Conservation (phyloP, 2,113 vertebrate genomes). For the Megaceryle maxima region DNA sequence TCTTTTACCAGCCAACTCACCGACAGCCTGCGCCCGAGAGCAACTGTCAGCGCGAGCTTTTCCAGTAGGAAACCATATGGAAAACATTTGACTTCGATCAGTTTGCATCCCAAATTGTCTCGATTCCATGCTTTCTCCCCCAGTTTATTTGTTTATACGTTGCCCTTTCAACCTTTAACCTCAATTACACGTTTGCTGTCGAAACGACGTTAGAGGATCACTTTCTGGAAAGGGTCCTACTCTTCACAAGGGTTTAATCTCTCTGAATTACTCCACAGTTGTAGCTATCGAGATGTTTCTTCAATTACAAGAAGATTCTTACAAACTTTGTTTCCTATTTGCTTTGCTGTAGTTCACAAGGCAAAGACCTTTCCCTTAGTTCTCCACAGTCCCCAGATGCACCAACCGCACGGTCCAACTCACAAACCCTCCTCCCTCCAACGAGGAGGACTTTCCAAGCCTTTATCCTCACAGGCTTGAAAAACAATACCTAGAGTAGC, state of each 20-base stretch:
- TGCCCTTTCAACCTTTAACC: not conserved
- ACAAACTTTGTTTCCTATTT: not conserved
- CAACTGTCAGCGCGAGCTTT: not conserved
- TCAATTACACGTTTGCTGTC: not conserved
- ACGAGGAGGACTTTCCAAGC: not conserved
- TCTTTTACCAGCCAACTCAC: not conserved
- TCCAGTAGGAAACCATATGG: not conserved
- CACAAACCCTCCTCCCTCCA: not conserved
- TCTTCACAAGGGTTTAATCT: not conserved
- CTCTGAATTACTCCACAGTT: not conserved
- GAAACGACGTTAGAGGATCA: not conserved
- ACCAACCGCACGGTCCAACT: rapidly evolving
- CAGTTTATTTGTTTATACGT: not conserved
- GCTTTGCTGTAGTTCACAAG: not conserved
- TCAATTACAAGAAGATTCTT: not conserved
- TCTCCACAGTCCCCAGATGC: not conserved
- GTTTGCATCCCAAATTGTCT: not conserved
- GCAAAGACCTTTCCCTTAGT: not conserved
- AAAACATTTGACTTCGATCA: not conserved
- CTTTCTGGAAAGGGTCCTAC: not conserved
- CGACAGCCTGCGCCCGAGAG: not conserved
- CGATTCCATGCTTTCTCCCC: not conserved
- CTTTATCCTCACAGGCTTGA: not conserved
- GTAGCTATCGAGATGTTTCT: not conserved
- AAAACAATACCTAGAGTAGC: not conserved